Evolutionary conservation across 2,797 vertebrate genomes (phyloP).

Genomic region (Hypotaenidia philippensis): DNA sequence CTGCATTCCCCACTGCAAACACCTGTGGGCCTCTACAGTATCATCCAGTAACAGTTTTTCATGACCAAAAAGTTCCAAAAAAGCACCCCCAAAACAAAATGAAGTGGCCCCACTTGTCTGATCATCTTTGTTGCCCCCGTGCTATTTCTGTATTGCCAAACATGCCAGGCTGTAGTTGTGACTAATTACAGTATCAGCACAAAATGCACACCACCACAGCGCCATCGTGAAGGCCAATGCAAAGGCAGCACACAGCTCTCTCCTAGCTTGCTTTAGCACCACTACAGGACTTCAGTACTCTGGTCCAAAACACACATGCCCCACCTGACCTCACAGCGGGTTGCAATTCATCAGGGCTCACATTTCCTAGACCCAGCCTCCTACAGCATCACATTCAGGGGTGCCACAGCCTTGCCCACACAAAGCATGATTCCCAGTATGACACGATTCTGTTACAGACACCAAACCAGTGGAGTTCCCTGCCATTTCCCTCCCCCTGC

Average conservation of each 20-base stretch:
- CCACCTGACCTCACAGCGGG: not conserved
- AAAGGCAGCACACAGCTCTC: not conserved
- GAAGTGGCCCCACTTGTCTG: not conserved
- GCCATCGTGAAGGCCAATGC: not conserved
- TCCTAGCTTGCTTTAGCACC: not conserved
- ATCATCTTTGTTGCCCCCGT: not conserved
- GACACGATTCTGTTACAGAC: not conserved
- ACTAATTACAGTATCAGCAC: not conserved
- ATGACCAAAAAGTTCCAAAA: not conserved
- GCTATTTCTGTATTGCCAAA: not conserved
- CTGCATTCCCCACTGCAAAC: not conserved
- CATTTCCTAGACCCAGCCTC: not conserved
- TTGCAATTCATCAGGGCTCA: not conserved
- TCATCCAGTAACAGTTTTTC: not conserved
- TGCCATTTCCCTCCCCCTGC: not conserved
- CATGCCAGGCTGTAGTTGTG: rapidly evolving
- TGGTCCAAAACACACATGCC: not conserved
- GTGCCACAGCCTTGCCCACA: not conserved
- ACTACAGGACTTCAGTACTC: not conserved
- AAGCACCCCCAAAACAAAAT: too few species aligned
- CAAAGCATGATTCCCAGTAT: not conserved
- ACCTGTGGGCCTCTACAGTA: not conserved
- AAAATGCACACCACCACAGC: rapidly evolving
- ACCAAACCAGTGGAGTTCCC: not conserved
- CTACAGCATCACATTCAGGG: not conserved